Conservation (phyloP, 2,888 invertebrate species). For the Tenthredo notha region DNA sequence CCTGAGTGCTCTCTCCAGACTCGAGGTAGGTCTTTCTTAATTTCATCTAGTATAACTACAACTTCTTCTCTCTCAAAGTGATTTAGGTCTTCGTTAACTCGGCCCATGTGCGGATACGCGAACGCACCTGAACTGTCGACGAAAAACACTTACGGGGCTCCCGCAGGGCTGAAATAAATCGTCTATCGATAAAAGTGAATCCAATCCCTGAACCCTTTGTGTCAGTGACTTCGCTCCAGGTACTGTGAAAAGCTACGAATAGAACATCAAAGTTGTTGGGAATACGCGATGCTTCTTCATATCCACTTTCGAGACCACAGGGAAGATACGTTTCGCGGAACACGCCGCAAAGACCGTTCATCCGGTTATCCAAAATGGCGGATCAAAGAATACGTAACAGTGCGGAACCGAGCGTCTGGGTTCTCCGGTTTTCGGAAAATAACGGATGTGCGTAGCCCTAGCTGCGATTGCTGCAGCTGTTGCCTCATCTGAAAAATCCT, state of each 20-base stretch:
- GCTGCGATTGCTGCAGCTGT: not conserved
- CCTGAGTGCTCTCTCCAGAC: slow-evolving; percentile 95
- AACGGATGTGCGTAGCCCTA: not conserved
- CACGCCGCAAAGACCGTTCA: not conserved
- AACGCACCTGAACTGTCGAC: not conserved
- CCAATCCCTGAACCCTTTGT: not conserved
- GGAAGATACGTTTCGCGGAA: not conserved
- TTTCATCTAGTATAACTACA: not conserved
- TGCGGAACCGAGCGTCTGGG: not conserved
- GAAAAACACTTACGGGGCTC: not conserved
- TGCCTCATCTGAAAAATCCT: not conserved
- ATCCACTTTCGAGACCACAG: not conserved
- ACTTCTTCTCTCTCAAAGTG: slow-evolving; percentile 16
- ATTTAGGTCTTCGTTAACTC: not conserved
- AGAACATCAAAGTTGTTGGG: not conserved
- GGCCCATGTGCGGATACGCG: slow-evolving; percentile 30
- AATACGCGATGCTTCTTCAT: slow-evolving; percentile 20
- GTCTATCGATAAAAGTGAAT: slow-evolving; percentile 25
- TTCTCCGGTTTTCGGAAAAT: not conserved
- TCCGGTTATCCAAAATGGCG: slow-evolving; percentile 45
- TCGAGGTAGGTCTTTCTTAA: slow-evolving; percentile 88
- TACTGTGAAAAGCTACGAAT: slow-evolving; percentile 4
- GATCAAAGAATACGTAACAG: slow-evolving; percentile 41
- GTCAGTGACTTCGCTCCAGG: slow-evolving; percentile 1
- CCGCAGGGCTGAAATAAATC: not conserved